phyloP scores from a whole-genome alignment of 1,140 invertebrate species.

The Scaptodrosophila lebanonensis region DNA sequence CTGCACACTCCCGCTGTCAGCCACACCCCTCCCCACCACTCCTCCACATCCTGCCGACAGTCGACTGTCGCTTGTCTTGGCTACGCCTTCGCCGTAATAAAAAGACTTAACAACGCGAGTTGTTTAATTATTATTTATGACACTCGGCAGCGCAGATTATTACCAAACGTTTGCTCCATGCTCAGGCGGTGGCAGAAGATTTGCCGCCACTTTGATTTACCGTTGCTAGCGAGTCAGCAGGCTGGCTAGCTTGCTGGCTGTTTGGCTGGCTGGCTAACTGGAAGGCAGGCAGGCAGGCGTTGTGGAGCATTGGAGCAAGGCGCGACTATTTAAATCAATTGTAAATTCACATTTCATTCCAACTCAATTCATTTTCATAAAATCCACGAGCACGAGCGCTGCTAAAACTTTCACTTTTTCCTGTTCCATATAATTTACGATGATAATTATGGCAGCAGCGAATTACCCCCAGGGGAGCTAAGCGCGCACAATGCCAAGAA shows the following conservation, averaged over 20 bases:
- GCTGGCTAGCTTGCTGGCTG: neutral
- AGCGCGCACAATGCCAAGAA: no score
- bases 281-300: no score
- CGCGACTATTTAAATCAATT: constrained; percentile 73
- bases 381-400: constrained; percentile 56
- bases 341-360: constrained; percentile 45
- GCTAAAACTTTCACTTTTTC: constrained; percentile 29
- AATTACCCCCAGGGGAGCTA: constrained; percentile 71
- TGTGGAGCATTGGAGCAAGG: no score
- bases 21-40: neutral
- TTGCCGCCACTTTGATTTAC: constrained; percentile 57
- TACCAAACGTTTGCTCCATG: constrained; percentile 39
- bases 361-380: constrained; percentile 74
- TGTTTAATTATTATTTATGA: constrained; percentile 76
- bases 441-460: constrained; percentile 69
- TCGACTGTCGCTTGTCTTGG: constrained; percentile 65
- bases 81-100: constrained; percentile 54
- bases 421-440: constrained; percentile 62
- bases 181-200: constrained; percentile 16
- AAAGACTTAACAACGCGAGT: constrained; percentile 76
- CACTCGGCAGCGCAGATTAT: constrained; percentile 59
- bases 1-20: constrained; percentile 26
- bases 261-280: constrained; percentile 7
- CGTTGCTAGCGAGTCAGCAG: constrained; percentile 1
- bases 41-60: constrained; percentile 13